Base-by-base conservation (phyloP, 37 sponge, comb jelly and placozoan genomes). In the Haliclona indistincta region DNA sequence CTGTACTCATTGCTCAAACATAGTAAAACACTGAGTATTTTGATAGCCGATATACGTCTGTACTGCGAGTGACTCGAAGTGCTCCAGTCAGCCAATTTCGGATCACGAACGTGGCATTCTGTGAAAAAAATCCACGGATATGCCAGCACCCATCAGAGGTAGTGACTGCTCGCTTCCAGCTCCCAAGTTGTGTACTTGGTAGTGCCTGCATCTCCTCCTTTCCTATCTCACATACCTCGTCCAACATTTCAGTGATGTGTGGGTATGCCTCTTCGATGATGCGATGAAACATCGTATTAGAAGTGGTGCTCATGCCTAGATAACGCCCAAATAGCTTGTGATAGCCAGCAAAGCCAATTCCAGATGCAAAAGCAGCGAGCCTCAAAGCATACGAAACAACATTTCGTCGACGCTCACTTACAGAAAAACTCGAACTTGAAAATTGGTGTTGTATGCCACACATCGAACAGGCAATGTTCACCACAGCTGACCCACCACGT, bases 141-240 rank as follows among this genome's bases (percentile, higher is more conserved):
- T n/a, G n/a, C n/a, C n/a, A n/a, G n/a, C n/a, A n/a, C 68, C 43
- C 68, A 37, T 67, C 68, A 23, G 68, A 33, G 38, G 68, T 67
- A 23, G 68, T 67, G 25, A 67, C 41, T 2, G 68, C 68, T 37
- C 68, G 19, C 25, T 37, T 2, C 68, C 68, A 67, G n/a, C 68
- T 67, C n/a, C 68, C 68, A 7, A 67, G 19, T 32, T n/a, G n/a
- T n/a, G n/a, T n/a, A n/a, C n/a, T n/a, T n/a, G n/a, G n/a, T n/a
- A n/a, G n/a, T n/a, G n/a, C n/a, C n/a, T 49, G 11, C 52, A 49
- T 49, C 17, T 49, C 52, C 17, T 49, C 17, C 52, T 30, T 3
- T 2, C 37, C 2, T 28, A 63, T 2, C 35, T 29, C 30, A 28
- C 5, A 63, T 4, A 3, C 37, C 2, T 26, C 7, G 26, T 55